Conservation (phyloP, 2,888 invertebrate species). For the Saturnia pavonia region DNA sequence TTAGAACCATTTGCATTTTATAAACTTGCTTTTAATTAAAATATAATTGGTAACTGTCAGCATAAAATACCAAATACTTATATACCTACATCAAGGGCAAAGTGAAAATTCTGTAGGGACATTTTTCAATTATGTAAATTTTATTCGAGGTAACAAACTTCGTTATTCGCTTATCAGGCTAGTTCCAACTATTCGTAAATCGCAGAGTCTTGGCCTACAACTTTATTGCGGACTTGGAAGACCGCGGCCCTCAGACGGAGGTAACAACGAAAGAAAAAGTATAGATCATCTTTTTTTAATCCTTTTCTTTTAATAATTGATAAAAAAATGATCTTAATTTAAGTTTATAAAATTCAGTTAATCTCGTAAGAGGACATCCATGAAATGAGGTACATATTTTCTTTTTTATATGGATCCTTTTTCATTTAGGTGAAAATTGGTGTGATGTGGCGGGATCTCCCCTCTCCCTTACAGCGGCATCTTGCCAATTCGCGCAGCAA, state of each 20-base stretch:
- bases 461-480: too few relatives aligned
- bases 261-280: constrained; percentile 45
- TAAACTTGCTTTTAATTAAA: too few relatives aligned
- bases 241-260: constrained; percentile 29
- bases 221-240: constrained; percentile 55
- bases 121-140: constrained; percentile 9
- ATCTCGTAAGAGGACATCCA: too few relatives aligned
- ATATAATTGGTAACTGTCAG: not conserved
- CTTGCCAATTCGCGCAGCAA: too few relatives aligned
- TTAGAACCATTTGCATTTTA: too few relatives aligned
- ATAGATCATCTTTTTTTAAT: constrained; percentile 18
- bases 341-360: too few relatives aligned
- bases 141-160: constrained; percentile 30
- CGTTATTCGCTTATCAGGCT: constrained; percentile 29
- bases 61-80: not conserved
- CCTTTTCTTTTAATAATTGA: not conserved
- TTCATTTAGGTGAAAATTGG: too few relatives aligned
- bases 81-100: not conserved
- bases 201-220: constrained; percentile 43
- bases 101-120: not conserved
- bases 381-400: too few relatives aligned
- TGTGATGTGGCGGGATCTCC: too few relatives aligned
- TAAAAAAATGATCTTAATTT: too few relatives aligned
- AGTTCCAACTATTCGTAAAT: constrained; percentile 42
- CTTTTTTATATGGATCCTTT: too few relatives aligned